Base-by-base conservation (phyloP, 2,888 invertebrate species). In the Ochropleura plecta region DNA sequence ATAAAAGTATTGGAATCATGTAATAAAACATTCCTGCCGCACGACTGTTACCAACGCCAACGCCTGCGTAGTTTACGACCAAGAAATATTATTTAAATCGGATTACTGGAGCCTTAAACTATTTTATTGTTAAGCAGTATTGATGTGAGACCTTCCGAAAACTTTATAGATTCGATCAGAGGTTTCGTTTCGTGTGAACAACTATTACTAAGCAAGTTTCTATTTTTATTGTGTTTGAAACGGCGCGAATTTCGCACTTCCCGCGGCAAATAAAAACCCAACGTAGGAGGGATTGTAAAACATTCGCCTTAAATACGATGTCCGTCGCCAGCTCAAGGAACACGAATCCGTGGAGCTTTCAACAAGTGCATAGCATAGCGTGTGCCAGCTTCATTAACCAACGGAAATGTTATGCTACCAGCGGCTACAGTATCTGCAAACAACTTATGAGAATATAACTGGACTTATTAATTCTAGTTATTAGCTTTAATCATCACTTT, bases 241-340 rank as follows among this genome's bases (percentile, higher is more conserved):
- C 87, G 90, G 90, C 90, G 91, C 90, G 90, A 93, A 93, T 91
- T 93, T 94, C 91, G 91, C 94, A 94, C 94, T 92, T 92, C 89
- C 84, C 87, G 90, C 89, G 76, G 89, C 79, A 85, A 89, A 88
- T 90, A 93, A 93, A 93, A 92, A 70, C 59, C 74, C 79, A 69
- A 69, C 75, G 78, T 85, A 81, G 82, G 86, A 76, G 79, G 87
- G 89, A 91, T 91, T 92, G 91, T 90, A 91, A 91, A 91, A 92
- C 92, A 92, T 89, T 88, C 87, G 78, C 79, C 80, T 90, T 88
- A 85, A 90, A 90, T 84, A 90, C 88, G 83, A 84, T 78, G 80
- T 72, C 83, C 86, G 81, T 77, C 69, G 83, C 75, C 83, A 73
- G 76, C 76, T 75, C 67, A 84, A 81, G 82, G 88, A 89, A 91